Evolutionary conservation across 2,797 vertebrate genomes (phyloP).

Genomic region (Dryobates pubescens): DNA sequence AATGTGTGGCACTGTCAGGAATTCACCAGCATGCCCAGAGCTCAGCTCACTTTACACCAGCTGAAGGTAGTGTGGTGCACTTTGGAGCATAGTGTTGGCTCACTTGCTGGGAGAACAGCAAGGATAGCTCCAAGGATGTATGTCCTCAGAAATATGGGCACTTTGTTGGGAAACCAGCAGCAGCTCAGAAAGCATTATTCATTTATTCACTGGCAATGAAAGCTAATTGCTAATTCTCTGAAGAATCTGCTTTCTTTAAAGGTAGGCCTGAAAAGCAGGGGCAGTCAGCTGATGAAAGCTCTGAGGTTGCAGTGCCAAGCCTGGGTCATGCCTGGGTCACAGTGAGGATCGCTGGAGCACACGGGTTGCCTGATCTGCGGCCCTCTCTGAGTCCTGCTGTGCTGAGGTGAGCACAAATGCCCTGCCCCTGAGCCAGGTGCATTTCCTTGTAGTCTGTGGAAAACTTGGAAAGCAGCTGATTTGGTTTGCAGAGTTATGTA

Average conservation of each 20-base stretch:
- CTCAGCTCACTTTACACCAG: background rate
- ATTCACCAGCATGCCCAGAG: background rate
- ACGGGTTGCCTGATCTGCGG: background rate
- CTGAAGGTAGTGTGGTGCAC: background rate
- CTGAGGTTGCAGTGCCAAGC: background rate
- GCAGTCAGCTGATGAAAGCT: background rate
- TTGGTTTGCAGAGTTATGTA: background rate
- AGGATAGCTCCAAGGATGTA: background rate
- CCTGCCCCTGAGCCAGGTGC: background rate
- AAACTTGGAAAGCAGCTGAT: background rate
- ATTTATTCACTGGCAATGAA: background rate
- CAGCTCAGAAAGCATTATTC: background rate
- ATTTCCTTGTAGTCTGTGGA: background rate
- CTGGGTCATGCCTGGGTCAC: rapidly evolving
- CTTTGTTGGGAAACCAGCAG: background rate
- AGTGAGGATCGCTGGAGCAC: rapidly evolving
- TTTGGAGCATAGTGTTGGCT: background rate
- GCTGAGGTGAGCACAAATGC: background rate
- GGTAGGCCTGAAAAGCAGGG: background rate
- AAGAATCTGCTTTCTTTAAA: background rate
- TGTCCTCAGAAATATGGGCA: background rate
- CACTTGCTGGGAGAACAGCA: background rate
- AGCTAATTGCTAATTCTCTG: background rate
- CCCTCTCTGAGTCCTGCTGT: rapidly evolving
- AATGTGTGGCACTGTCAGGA: background rate